phyloP scores from a whole-genome alignment of 2,113 vertebrate species.

The Plecturocebus donacophilus region DNA sequence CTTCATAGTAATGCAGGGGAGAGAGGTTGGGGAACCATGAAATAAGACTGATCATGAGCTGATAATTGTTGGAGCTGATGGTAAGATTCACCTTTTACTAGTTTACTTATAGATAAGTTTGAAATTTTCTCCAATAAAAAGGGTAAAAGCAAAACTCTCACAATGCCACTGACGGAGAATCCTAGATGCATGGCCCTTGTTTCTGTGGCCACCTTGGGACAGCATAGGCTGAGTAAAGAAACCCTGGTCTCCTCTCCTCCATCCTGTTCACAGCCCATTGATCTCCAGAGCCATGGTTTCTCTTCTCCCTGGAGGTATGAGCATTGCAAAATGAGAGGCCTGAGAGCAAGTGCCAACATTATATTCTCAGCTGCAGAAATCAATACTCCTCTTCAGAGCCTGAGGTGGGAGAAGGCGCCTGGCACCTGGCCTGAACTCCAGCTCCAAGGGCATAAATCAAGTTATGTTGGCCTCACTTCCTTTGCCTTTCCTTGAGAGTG shows the following conservation, averaged over 20 bases:
- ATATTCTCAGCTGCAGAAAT: slow-evolving; percentile 26
- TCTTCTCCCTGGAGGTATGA: background rate
- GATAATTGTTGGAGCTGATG: background rate
- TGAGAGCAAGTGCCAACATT: background rate
- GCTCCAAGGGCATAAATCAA: background rate
- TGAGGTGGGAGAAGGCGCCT: background rate
- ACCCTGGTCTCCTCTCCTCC: background rate
- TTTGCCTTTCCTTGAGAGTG: background rate
- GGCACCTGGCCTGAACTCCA: background rate
- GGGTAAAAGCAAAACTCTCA: background rate
- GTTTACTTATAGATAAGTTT: background rate
- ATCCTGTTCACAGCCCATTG: background rate
- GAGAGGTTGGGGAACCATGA: background rate
- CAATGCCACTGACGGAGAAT: background rate
- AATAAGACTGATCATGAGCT: background rate
- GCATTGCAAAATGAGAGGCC: background rate
- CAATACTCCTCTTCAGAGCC: background rate
- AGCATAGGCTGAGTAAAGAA: background rate
- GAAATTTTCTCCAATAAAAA: background rate
- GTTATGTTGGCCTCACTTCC: background rate
- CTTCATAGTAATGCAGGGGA: background rate
- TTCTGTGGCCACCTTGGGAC: background rate
- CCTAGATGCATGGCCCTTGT: background rate
- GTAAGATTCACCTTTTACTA: background rate
- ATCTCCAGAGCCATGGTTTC: background rate